Evolutionary conservation across 2,113 vertebrate genomes (phyloP).

Genomic region (Brachyhypopomus occidentalis): DNA sequence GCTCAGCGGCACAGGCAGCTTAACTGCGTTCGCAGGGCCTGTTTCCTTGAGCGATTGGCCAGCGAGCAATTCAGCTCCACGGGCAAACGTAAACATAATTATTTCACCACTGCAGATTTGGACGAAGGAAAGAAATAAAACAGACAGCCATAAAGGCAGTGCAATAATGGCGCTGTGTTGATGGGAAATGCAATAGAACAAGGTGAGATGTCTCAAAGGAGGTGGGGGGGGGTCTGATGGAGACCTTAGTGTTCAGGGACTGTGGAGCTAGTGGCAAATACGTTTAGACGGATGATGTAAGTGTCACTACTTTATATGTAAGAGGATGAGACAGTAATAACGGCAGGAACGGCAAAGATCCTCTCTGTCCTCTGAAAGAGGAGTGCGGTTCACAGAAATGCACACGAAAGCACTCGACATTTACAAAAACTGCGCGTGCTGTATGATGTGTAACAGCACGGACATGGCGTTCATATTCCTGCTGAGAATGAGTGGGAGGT

Average conservation of each 20-base stretch:
- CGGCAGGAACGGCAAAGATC: not conserved
- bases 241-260: slow-evolving; percentile 39
- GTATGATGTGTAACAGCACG: not conserved
- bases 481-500: not conserved
- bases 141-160: slow-evolving; percentile 61
- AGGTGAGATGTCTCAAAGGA: slow-evolving; percentile 50
- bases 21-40: slow-evolving; percentile 58
- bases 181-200: slow-evolving; percentile 44
- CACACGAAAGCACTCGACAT: not conserved
- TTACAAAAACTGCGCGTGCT: not conserved
- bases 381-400: not conserved
- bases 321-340: slow-evolving; percentile 43
- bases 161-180: slow-evolving; percentile 33
- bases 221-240: slow-evolving; percentile 23
- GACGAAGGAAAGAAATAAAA: slow-evolving; percentile 49
- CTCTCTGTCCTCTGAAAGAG: not conserved
- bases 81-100: slow-evolving; percentile 62
- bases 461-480: not conserved
- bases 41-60: slow-evolving; percentile 65
- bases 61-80: slow-evolving; percentile 61
- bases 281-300: slow-evolving; percentile 54
- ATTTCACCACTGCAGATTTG: slow-evolving; percentile 67
- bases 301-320: slow-evolving; percentile 48
- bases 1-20: slow-evolving; percentile 62
- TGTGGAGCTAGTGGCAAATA: slow-evolving; percentile 35